These are phyloP conservation scores for Sternarchorhynchus goeldii DNA, from an alignment of 2,797 vertebrate genomes.

Conservation along the genomic window DNA sequence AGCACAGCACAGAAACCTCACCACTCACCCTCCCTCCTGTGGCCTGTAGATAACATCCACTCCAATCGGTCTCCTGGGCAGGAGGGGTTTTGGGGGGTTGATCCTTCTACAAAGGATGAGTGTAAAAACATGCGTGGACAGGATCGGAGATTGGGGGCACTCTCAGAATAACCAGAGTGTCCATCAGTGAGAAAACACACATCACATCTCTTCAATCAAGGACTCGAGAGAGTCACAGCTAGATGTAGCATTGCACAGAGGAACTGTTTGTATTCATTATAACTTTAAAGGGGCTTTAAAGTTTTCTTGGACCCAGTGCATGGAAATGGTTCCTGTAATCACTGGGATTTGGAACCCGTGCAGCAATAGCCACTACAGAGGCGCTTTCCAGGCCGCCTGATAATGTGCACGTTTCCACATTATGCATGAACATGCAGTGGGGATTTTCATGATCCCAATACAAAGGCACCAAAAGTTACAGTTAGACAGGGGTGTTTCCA, in stretches of 20 bases:
- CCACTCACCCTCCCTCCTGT: slow-evolving; percentile 33
- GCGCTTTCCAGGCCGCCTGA: slow-evolving; percentile 15
- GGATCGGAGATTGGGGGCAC: slow-evolving; percentile 28
- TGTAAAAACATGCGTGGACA: slow-evolving; percentile 13
- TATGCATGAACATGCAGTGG: neutral
- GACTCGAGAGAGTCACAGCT: slow-evolving; percentile 30
- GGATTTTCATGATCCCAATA: neutral
- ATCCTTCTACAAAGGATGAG: slow-evolving; percentile 22
- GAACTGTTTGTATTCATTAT: slow-evolving; percentile 37
- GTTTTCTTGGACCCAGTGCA: neutral
- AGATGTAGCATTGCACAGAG: slow-evolving; percentile 29
- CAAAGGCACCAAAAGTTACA: too few relatives aligned
- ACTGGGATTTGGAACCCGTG: slow-evolving; percentile 25
- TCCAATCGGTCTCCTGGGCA: slow-evolving; percentile 42
- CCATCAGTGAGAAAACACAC: slow-evolving; percentile 34
- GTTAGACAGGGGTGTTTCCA: too few relatives aligned
- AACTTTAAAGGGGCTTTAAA: slow-evolving; percentile 10
- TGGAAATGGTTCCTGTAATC: slow-evolving; percentile 41
- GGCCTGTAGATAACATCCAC: slow-evolving; percentile 29
- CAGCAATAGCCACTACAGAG: slow-evolving; percentile 16
- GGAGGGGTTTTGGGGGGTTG: slow-evolving; percentile 13
- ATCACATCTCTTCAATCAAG: slow-evolving; percentile 41
- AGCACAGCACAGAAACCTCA: slow-evolving; percentile 55
- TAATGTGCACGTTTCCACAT: neutral
- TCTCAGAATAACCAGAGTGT: slow-evolving; percentile 27